Base-by-base conservation (phyloP, 2,797 vertebrate genomes). In the Chelmon rostratus region DNA sequence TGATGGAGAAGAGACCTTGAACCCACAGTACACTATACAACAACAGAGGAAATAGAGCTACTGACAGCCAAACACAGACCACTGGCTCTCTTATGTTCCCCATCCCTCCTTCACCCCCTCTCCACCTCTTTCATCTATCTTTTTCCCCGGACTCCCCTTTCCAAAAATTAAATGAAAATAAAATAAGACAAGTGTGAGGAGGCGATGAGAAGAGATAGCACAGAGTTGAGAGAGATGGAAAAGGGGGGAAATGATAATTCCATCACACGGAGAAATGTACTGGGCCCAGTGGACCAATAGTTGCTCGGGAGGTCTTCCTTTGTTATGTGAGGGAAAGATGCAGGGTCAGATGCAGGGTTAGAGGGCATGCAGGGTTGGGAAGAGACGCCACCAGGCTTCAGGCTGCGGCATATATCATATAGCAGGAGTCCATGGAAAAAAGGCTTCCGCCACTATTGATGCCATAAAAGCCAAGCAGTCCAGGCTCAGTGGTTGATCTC, bases 1-100 rank as follows among this genome's bases (percentile, higher is more conserved):
- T 83, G 86, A 84, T 84, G 68, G 73, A 80, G 81, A 76, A 66
- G 80, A 83, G 91, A 91, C 94, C 94, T 92, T 84, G 8, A 94
- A 91, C 87, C 88, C 88, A 9, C 19, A 79, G 71, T 33, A 50
- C 21, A 35, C 65, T 87, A 86, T 25, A 76, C 61, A 79, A 79
- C 75, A 87, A 68, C 83, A 81, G 73, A 89, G 88, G 88, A 91
- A 87, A 88, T 78, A 37, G 81, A 93, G 89, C 47, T 89, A 59
- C 72, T 88, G 83, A 91, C 84, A 79, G 65, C 59, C 54, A 81
- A 90, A 87, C 79, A 75, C 52, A 77, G 18, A 78, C 57, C 58
- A 23, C 12, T 11, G 68, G 9, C 37, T 33, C 61, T 40, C 11
- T 8, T 42, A 33, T 61, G 15, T 66, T 37, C 65, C 21, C 47